Percentiles rank a stretch among this genome's conserved stretches.
Evolutionary conservation across 2,113 vertebrate species (phyloP).

Genomic region (Phoenicopterus ruber): DNA sequence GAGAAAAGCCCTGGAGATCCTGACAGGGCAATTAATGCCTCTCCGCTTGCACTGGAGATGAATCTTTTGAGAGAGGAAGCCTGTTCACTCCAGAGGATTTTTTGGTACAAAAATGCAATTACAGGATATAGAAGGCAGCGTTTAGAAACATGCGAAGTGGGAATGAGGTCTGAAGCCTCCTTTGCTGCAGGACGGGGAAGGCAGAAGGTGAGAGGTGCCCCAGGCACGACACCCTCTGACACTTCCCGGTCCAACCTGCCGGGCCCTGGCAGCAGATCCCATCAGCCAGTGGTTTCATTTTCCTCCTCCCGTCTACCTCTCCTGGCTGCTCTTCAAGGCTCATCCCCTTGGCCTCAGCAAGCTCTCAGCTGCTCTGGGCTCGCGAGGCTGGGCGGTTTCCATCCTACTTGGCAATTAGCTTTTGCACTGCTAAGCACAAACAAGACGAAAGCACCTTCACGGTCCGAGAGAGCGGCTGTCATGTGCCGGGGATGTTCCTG

Average conservation of each 20-base stretch:
- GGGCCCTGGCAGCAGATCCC: background rate
- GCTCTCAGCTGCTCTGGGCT: background rate
- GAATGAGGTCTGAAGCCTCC: background rate
- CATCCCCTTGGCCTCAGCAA: background rate
- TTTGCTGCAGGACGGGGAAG: background rate
- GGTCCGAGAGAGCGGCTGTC: background rate
- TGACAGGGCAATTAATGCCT: background rate
- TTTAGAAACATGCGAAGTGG: background rate
- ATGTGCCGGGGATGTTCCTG: background rate
- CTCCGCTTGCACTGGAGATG: background rate
- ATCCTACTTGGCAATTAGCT: background rate
- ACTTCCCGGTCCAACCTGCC: background rate
- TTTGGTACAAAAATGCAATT: background rate
- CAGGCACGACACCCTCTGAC: background rate
- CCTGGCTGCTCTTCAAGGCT: background rate
- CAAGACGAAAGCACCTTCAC: background rate
- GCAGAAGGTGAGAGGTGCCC: background rate
- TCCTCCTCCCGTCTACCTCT: background rate
- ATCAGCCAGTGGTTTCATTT: background rate
- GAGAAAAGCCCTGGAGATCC: background rate
- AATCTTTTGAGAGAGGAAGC: background rate
- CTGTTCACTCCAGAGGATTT: background rate
- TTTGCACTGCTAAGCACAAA: background rate
- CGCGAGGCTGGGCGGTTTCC: fast-evolving
- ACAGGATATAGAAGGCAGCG: background rate